phyloP scores from a whole-genome alignment of 2,888 invertebrate species.

The Tiphia femorata region DNA sequence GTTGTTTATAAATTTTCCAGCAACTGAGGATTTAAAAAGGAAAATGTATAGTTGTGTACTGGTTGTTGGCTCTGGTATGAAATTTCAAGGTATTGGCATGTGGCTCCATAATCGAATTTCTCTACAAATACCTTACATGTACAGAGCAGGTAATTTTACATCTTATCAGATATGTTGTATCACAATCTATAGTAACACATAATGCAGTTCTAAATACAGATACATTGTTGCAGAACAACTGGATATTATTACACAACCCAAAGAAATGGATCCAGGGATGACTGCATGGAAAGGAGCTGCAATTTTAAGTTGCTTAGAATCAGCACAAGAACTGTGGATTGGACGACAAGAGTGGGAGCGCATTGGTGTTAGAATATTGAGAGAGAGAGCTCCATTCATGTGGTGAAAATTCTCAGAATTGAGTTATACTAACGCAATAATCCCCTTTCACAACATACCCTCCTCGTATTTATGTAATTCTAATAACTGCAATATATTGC shows the following conservation, averaged over 20 bases:
- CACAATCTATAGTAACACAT: background rate
- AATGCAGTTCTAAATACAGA: background rate
- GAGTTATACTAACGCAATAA: background rate
- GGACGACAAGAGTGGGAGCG: constrained; percentile 87
- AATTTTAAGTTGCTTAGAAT: constrained; percentile 92
- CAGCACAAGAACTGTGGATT: constrained; percentile 94
- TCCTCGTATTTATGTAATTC: background rate
- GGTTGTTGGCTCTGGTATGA: constrained; percentile 92
- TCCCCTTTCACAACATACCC: too few relatives aligned
- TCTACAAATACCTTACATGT: constrained; percentile 85
- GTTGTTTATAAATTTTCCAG: too few relatives aligned
- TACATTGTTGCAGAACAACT: constrained; percentile 75
- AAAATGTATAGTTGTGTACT: constrained; percentile 95
- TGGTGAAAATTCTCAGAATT: constrained; percentile 72
- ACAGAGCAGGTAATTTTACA: constrained; percentile 73
- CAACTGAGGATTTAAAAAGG: constrained; percentile 88
- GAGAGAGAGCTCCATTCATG: constrained; percentile 93
- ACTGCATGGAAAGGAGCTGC: constrained; percentile 96
- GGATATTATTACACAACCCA: constrained; percentile 90
- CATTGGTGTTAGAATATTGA: constrained; percentile 84
- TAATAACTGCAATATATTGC: background rate
- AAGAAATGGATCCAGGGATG: constrained; percentile 92
- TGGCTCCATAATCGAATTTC: constrained; percentile 92
- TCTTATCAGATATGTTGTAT: background rate
- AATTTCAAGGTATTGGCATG: constrained; percentile 84